Evolutionary conservation across 2,888 invertebrate genomes (phyloP).

Genomic region (Panorpa germanica): DNA sequence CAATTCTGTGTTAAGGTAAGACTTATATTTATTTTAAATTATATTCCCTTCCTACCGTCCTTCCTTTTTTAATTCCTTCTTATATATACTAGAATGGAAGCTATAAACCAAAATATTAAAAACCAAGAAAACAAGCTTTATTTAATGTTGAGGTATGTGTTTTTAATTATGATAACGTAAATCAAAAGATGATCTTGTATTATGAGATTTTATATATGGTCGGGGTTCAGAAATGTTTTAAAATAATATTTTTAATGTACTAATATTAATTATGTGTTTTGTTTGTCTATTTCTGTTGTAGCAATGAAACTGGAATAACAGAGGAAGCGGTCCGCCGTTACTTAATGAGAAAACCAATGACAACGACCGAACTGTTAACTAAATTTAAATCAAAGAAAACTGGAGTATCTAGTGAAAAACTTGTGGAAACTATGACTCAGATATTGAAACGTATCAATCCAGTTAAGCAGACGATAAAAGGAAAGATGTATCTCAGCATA

Average conservation of each 20-base stretch:
- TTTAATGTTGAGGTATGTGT: no score
- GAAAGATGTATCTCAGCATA: constrained; percentile 85
- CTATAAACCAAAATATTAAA: no score
- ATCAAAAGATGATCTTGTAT: no score
- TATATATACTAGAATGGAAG: no score
- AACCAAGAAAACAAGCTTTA: no score
- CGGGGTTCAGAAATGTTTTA: constrained; percentile 2
- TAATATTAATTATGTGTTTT: neutral
- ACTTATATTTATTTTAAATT: no score
- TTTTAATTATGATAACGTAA: no score
- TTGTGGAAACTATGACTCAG: constrained; percentile 86
- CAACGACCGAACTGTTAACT: constrained; percentile 84
- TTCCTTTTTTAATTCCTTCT: no score
- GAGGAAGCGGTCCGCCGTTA: constrained; percentile 91
- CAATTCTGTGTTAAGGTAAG: no score
- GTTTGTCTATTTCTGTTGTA: constrained; percentile 15
- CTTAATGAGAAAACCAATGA: constrained; percentile 92
- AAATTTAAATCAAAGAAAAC: constrained; percentile 92
- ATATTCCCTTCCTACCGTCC: no score
- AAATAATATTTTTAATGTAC: neutral
- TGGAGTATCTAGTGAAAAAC: constrained; percentile 73
- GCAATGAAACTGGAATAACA: constrained; percentile 72
- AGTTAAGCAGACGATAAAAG: constrained; percentile 76
- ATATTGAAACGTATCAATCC: constrained; percentile 91
- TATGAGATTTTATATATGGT: constrained; percentile 12